Evolutionary conservation across 64 coral and sea anemone genomes (phyloP).

Genomic region (Stichodactyla helianthus): DNA sequence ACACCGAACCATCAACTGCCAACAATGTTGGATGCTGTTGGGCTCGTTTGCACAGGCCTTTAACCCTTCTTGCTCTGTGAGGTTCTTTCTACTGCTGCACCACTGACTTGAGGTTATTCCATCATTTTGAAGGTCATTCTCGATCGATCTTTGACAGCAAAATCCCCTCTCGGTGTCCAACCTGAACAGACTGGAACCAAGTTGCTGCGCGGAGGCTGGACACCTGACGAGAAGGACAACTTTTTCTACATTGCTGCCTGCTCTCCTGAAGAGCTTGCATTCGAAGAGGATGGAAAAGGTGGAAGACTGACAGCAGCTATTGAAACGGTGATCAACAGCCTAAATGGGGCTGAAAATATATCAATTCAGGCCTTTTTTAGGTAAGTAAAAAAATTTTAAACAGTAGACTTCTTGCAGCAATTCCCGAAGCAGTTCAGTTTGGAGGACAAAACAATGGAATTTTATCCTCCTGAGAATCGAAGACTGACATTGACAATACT

Average conservation of each 20-base stretch:
- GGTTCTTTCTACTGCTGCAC: too few species aligned
- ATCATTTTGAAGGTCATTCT: not conserved
- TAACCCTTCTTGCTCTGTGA: too few species aligned
- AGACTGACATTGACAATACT: too few species aligned
- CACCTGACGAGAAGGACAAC: not conserved
- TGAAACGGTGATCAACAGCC: not conserved
- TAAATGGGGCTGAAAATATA: not conserved
- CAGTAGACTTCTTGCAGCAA: not conserved
- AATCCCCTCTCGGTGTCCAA: not conserved
- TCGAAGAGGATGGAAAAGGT: not conserved
- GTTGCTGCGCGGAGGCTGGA: not conserved
- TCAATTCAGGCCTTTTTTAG: not conserved
- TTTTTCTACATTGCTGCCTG: slow-evolving; percentile 16
- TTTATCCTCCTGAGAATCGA: too few species aligned
- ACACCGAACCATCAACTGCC: too few species aligned
- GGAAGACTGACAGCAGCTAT: not conserved
- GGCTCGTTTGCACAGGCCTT: too few species aligned
- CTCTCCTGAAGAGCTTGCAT: not conserved
- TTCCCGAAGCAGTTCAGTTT: too few species aligned
- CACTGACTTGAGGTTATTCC: not conserved
- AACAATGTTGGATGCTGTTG: too few species aligned
- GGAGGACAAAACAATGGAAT: too few species aligned
- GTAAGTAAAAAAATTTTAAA: not conserved
- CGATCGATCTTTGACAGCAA: not conserved
- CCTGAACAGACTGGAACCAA: not conserved